Base-by-base conservation (phyloP, 2,888 invertebrate genomes). In the Drosophila robusta region DNA sequence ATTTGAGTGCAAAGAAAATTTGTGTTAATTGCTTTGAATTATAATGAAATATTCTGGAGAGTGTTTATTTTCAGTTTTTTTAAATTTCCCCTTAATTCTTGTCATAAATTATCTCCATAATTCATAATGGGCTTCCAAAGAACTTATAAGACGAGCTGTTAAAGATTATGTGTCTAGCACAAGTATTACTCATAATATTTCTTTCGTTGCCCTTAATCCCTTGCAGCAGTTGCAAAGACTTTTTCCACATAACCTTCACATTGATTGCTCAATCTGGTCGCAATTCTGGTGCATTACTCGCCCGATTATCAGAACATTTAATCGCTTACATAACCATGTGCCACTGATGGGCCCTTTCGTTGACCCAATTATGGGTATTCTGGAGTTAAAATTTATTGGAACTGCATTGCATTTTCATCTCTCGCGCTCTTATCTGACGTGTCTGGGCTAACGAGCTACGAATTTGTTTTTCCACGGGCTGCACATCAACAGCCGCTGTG, bases 371-470 rank as follows among this genome's bases (percentile, higher is more conserved):
- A 52, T 36, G 44, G 12, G 26, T 1, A 50, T 61, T 58, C 51
- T 24, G 60, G 6, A 36, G 80, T 60, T 42, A 44, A 29, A 75
- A 87, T 82, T 84, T 87, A 78, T 80, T 75, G 69, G 72, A 77
- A 57, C 60, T 61, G 77, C 50, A 49, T 63, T 81, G 57, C 79
- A 70, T 70, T 75, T 70, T 58, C 77, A 70, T 61, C 51, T 60
- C 18, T 42, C 36, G 24, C 32, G 26, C 63, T 60, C 67, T 78
- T 81, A 81, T 87, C 83, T 79, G 54, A 85, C 82, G 83, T 83
- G 83, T 85, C 86, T 74, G 82, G 36, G 45, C 80, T 82, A 83
- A 83, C 88, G 83, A 87, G 83, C 83, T 74, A 78, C 74, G 79
- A 76, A 87, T 83, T 87, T 76, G 80, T 83, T 79, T 51, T 68